Conservation (phyloP, 2,113 vertebrate species). For the Pseudorhombus dupliciocellatus region DNA sequence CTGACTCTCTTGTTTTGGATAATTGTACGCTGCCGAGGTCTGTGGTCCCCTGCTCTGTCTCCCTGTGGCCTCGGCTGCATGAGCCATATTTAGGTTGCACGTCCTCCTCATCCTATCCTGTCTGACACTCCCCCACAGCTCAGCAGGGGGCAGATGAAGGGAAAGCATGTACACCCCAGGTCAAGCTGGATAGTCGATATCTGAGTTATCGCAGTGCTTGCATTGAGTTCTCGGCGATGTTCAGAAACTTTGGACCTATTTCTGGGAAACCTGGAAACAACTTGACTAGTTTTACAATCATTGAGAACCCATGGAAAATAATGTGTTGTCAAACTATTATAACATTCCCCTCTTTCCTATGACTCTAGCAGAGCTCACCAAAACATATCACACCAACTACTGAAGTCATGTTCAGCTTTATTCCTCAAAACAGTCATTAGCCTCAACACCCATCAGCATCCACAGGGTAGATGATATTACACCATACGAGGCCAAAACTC, state of each 20-base stretch:
- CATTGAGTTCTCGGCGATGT: slow-evolving; percentile 4
- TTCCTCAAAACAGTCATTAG: no score
- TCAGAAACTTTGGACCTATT: slow-evolving; percentile 31
- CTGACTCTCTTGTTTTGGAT: slow-evolving; percentile 84
- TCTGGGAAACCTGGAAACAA: not conserved
- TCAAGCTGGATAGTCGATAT: slow-evolving; percentile 20
- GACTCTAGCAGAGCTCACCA: not conserved
- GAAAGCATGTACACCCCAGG: slow-evolving; percentile 6
- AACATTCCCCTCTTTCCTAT: not conserved
- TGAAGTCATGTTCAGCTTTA: no score
- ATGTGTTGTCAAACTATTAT: not conserved
- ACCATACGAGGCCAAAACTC: no score
- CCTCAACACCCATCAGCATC: no score
- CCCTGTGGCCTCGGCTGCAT: slow-evolving; percentile 79
- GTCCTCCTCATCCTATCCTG: slow-evolving; percentile 74
- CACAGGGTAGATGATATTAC: no score
- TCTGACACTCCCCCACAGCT: slow-evolving; percentile 44
- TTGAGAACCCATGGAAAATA: not conserved
- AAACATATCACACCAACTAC: not conserved
- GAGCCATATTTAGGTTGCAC: slow-evolving; percentile 81
- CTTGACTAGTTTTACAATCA: not conserved
- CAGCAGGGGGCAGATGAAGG: slow-evolving; percentile 47
- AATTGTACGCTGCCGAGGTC: slow-evolving; percentile 82
- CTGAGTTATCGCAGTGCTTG: not conserved
- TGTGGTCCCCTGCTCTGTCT: slow-evolving; percentile 85